These are phyloP conservation scores for Globicephala melas DNA, from an alignment of 2,113 vertebrate species.

Conservation along the genomic window DNA sequence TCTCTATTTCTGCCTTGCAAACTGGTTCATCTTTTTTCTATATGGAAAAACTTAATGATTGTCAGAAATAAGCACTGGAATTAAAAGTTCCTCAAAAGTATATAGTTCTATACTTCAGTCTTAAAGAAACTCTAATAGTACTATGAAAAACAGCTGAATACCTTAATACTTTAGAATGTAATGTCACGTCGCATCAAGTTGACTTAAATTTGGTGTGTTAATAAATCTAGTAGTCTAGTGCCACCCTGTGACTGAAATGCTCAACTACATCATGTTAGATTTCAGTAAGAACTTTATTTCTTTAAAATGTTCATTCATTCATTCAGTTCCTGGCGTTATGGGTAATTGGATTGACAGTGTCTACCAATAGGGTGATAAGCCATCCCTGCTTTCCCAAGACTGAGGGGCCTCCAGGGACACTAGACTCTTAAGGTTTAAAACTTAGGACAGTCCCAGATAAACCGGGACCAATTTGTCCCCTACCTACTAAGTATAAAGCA, in stretches of 20 bases:
- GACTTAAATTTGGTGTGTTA: background rate
- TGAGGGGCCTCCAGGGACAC: background rate
- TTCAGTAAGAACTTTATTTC: background rate
- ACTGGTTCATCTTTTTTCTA: background rate
- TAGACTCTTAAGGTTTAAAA: background rate
- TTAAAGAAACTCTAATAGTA: background rate
- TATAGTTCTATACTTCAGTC: background rate
- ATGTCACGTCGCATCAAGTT: fast-evolving
- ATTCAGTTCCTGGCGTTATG: background rate
- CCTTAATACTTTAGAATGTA: background rate
- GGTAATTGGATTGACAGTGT: background rate
- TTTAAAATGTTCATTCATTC: background rate
- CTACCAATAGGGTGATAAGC: background rate
- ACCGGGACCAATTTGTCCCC: fast-evolving
- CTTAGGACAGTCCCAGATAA: background rate
- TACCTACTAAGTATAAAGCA: background rate
- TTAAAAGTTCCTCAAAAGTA: background rate
- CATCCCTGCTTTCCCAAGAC: background rate
- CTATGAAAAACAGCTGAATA: background rate
- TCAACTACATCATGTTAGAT: background rate
- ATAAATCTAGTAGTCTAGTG: background rate
- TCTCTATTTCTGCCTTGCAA: too few relatives aligned
- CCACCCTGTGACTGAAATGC: background rate
- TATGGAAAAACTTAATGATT: background rate
- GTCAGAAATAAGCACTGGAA: background rate